These are phyloP conservation scores for Euthynnus affinis DNA, from an alignment of 2,797 vertebrate genomes.

Conservation along the genomic window DNA sequence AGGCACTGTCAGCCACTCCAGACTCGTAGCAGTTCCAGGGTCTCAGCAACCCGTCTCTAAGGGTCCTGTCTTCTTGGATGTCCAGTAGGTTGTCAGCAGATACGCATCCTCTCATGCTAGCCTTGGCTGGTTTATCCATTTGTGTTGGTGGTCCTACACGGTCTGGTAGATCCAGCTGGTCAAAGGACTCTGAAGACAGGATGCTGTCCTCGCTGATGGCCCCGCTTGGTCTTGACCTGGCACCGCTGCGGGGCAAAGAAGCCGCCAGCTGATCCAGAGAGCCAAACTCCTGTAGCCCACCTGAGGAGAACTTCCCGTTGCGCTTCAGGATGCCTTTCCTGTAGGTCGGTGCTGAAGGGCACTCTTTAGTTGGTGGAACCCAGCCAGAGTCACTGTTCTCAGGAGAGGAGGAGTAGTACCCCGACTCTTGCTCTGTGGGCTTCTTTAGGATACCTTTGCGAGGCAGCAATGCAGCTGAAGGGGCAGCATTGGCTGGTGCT, in stretches of 20 bases:
- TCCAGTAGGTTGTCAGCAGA: conserved; percentile 93
- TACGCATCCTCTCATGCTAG: conserved; percentile 88
- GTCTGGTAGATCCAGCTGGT: conserved; percentile 93
- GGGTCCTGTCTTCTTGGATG: conserved; percentile 74
- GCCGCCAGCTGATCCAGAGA: conserved; percentile 86
- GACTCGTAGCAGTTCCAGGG: conserved; percentile 89
- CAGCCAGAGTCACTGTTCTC: conserved; percentile 88
- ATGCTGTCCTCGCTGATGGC: conserved; percentile 97
- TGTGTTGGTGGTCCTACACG: conserved; percentile 63
- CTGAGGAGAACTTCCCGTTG: conserved; percentile 91
- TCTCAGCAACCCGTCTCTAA: conserved; percentile 58
- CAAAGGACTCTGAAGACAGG: conserved; percentile 97
- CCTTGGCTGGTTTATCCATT: conserved; percentile 65
- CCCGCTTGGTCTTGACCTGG: conserved; percentile 79
- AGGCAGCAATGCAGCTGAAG: conserved; percentile 73
- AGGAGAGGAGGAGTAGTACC: conserved; percentile 94
- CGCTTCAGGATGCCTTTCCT: conserved; percentile 95
- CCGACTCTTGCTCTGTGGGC: conserved; percentile 89
- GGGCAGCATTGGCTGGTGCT: conserved; percentile 17
- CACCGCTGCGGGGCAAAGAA: conserved; percentile 59
- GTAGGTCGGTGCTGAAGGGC: conserved; percentile 51
- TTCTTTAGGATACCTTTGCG: conserved; percentile 98
- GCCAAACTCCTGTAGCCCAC: conserved; percentile 82
- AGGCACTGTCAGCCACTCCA: conserved; percentile 85
- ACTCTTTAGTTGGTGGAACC: conserved; percentile 51